Percentiles rank a stretch among this genome's conserved stretches.
These are phyloP conservation scores for Drosophila borborema DNA, from an alignment of 2,888 invertebrate genomes.

Conservation along the genomic window DNA sequence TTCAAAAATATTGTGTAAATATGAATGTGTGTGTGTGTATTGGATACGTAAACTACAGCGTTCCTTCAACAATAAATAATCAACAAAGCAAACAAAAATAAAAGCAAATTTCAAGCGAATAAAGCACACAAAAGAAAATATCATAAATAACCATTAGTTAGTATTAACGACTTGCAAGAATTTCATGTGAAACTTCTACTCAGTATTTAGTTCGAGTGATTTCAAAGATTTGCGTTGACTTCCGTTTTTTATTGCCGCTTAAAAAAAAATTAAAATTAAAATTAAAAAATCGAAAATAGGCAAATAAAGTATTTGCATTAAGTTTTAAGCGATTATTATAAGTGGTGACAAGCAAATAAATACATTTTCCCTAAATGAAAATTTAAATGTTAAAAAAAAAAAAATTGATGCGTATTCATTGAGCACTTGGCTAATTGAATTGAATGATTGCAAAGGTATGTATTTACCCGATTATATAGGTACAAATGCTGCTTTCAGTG, in stretches of 20 bases:
- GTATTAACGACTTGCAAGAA: conserved; percentile 56
- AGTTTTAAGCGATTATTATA: conserved; percentile 62
- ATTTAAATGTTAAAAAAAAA: background rate
- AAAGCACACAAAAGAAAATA: background rate
- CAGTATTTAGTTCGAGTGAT: conserved; percentile 11
- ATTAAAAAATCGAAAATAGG: conserved; percentile 9
- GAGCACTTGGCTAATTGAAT: background rate
- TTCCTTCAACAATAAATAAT: conserved; percentile 47
- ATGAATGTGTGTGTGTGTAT: conserved; percentile 38
- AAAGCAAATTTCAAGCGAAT: background rate
- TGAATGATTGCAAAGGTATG: too few relatives aligned
- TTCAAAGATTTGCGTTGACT: conserved; percentile 32
- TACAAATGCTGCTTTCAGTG: background rate
- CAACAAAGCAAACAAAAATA: conserved; percentile 25
- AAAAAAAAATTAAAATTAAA: background rate
- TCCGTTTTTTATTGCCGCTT: conserved; percentile 24
- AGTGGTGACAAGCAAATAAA: conserved; percentile 63
- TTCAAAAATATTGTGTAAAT: conserved; percentile 64
- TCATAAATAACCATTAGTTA: conserved; percentile 48
- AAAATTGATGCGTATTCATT: background rate
- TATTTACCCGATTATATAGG: background rate
- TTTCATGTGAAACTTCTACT: conserved; percentile 33
- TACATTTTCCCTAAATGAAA: conserved; percentile 62
- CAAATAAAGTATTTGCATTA: conserved; percentile 55
- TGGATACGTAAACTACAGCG: conserved; percentile 39